phyloP scores from a whole-genome alignment of 2,113 vertebrate species.

The Acrocephalus kingi region DNA sequence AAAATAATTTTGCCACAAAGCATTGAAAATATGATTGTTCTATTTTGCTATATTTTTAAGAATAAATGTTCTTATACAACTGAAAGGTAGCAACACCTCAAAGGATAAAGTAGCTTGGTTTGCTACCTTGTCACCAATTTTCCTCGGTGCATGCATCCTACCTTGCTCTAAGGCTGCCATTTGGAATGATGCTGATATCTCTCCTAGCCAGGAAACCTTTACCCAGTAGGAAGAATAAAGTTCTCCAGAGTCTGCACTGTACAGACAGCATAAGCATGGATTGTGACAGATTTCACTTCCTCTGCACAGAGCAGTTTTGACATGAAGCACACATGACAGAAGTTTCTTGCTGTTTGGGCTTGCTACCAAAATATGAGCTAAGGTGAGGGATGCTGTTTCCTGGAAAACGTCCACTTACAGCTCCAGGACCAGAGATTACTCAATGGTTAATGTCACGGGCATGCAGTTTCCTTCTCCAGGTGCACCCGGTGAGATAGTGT shows the following conservation, averaged over 20 bases:
- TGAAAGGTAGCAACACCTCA: neutral
- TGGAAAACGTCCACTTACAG: neutral
- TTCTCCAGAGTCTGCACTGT: neutral
- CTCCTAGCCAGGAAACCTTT: neutral
- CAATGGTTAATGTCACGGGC: neutral
- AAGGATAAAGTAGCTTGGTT: neutral
- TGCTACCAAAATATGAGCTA: neutral
- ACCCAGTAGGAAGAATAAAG: neutral
- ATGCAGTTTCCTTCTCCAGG: neutral
- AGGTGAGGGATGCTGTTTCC: neutral
- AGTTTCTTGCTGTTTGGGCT: slow-evolving; percentile 2
- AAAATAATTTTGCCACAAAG: neutral
- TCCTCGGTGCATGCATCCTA: too few relatives aligned
- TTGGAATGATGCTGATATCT: neutral
- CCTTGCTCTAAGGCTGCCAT: neutral
- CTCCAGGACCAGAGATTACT: neutral
- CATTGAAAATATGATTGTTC: neutral
- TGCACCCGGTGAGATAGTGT: neutral
- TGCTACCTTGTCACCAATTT: neutral
- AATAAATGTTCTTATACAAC: neutral
- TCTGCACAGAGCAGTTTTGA: neutral
- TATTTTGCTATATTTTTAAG: neutral
- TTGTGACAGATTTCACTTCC: slow-evolving; percentile 3
- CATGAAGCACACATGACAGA: neutral
- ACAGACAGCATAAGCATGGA: neutral